A percentile compares a stretch with the other conserved stretches of the same genome.
Evolutionary conservation across 2,888 invertebrate genomes (phyloP).

Genomic region (Sussaba pulchella): DNA sequence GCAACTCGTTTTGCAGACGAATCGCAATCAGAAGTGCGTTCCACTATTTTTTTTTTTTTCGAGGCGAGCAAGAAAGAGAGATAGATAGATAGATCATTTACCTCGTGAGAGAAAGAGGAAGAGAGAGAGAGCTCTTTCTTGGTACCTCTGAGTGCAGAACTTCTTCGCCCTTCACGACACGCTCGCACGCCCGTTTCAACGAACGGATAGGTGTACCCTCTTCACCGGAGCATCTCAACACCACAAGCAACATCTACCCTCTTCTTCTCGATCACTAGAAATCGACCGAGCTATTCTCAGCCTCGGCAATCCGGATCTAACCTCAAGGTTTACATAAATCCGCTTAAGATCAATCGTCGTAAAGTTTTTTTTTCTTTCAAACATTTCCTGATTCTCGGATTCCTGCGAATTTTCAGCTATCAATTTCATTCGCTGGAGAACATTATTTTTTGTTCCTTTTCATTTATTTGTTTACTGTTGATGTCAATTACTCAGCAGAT

Average conservation of each 20-base stretch:
- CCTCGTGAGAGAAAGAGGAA: too few relatives aligned
- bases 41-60: constrained; percentile 22
- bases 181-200: constrained; percentile 28
- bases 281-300: constrained; percentile 31
- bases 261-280: constrained; percentile 38
- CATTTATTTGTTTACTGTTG: too few relatives aligned
- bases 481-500: neutral
- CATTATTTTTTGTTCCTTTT: neutral
- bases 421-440: neutral
- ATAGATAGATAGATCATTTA: too few relatives aligned
- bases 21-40: constrained; percentile 59
- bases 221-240: constrained; percentile 55
- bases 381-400: constrained; percentile 46
- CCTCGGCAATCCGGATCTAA: constrained; percentile 82
- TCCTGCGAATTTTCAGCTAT: neutral
- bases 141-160: too few relatives aligned
- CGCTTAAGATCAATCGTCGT: constrained; percentile 71
- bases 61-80: too few relatives aligned
- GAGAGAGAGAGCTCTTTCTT: too few relatives aligned
- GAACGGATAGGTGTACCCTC: constrained; percentile 55
- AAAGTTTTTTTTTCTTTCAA: constrained; percentile 20
- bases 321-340: constrained; percentile 83
- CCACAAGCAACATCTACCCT: constrained; percentile 26
- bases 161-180: constrained; percentile 4
- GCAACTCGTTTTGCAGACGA: constrained; percentile 28